Evolutionary conservation across 2,797 vertebrate genomes (phyloP), one percentile per base, ranked within the genome.

Genomic region (Merluccius polli): DNA sequence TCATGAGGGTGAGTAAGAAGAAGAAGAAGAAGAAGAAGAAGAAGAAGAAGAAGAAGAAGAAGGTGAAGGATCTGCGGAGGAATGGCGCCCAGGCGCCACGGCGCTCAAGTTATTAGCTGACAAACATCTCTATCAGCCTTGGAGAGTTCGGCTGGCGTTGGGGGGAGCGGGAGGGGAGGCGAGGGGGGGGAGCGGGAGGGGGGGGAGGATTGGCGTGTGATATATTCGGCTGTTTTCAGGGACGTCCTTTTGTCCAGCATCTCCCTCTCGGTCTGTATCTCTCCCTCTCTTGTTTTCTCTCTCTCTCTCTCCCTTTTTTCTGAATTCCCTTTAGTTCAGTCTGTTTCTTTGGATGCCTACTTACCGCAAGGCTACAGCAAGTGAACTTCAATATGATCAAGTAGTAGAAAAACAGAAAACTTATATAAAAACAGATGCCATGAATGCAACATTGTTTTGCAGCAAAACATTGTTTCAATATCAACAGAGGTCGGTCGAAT

Each of bases 161-260:
- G 52, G 71, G 71, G 35, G 44, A 7, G 36, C 71, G 81, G 78
- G 81, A 83, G 84, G 75, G 75, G 18, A 8, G 70, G 52, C 67
- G 31, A 68, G 67, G 5, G 52, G 8, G 71, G 71, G 27, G 44
- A 7, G 36, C 71, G 81, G 78, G 81, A 83, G 84, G 75, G 75
- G 18, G 8, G 71, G 71, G 27, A 31, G 11, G 30, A 27, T 16
- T n/a, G 24, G 48, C 9, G 67, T 41, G 18, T 27, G 33, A 16
- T 81, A 15, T 70, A 75, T 41, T 71, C 65, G 24, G 9, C 71
- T 73, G 32, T 10, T 68, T 27, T 73, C 59, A 76, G 80, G 67
- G 12, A 21, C 63, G 35, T 15, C 0, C 44, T 74, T 48, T 72
- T 52, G 69, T 81, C 52, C 52, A 72, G 44, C 13, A 73, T 71